These are phyloP conservation scores for Bombus impatiens DNA, from an alignment of 1,140 invertebrate species.

Conservation along the genomic window DNA sequence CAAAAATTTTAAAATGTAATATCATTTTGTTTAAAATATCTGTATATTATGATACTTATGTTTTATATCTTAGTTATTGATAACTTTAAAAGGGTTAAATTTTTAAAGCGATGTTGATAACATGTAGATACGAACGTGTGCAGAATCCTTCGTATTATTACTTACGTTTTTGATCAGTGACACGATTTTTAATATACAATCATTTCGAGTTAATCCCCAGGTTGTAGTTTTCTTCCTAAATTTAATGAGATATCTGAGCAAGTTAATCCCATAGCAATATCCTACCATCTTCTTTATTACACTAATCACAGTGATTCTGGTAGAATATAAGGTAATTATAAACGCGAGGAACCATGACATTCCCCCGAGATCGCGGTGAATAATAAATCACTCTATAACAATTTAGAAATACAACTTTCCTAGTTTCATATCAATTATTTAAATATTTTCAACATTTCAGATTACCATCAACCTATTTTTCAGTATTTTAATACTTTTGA, in stretches of 20 bases:
- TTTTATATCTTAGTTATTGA: too few relatives aligned
- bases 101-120: not conserved
- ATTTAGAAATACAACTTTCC: not conserved
- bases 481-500: not conserved
- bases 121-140: too few relatives aligned
- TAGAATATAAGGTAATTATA: constrained; percentile 16
- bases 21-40: too few relatives aligned
- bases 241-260: constrained; percentile 22
- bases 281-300: constrained; percentile 2
- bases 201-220: constrained; percentile 3
- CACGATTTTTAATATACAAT: not conserved
- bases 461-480: too few relatives aligned
- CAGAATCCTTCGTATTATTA: not conserved
- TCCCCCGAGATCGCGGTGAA: not conserved
- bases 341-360: not conserved
- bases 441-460: not conserved
- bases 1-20: too few relatives aligned
- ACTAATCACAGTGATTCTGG: constrained; percentile 28
- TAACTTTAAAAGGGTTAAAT: not conserved
- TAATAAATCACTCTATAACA: not conserved
- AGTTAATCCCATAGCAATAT: constrained; percentile 20
- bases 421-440: too few relatives aligned
- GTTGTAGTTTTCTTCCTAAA: not conserved
- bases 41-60: too few relatives aligned
- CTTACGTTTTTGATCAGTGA: not conserved